Conservation (phyloP, 1,140 invertebrate genomes). For the Diploscapter pachys region DNA sequence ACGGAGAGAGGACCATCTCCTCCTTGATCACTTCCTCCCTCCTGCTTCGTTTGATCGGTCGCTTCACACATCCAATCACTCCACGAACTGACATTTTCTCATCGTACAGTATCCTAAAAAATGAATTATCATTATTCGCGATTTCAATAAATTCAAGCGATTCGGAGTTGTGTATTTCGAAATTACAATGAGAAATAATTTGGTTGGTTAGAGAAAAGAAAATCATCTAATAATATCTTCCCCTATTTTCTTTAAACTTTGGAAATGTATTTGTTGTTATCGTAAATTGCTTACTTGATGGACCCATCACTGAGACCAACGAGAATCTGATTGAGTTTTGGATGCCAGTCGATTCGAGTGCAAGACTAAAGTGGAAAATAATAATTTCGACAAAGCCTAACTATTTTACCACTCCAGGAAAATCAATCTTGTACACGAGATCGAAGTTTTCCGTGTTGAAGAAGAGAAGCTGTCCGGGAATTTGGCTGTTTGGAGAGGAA, state of each 20-base stretch:
- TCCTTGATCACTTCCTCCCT: constrained; percentile 75
- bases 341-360: constrained; percentile 89
- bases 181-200: constrained; percentile 3
- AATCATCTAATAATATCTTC: neutral
- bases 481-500: constrained; percentile 62
- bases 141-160: too few species aligned
- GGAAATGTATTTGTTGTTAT: neutral
- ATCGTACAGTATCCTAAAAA: constrained; percentile 74
- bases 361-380: constrained; percentile 62
- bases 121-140: too few species aligned
- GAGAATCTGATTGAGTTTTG: constrained; percentile 92
- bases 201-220: neutral
- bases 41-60: constrained; percentile 70
- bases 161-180: too few species aligned
- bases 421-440: constrained; percentile 68
- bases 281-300: constrained; percentile 67
- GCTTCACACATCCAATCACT: constrained; percentile 82
- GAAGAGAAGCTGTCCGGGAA: constrained; percentile 73
- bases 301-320: constrained; percentile 85
- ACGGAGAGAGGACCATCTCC: constrained; percentile 93
- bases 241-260: neutral
- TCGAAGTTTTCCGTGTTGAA: constrained; percentile 77
- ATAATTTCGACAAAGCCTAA: constrained; percentile 11
- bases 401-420: constrained; percentile 68
- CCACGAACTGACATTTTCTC: constrained; percentile 78